Evolutionary conservation across 1,140 invertebrate genomes (phyloP).

Genomic region (Macrobrachium nipponense): DNA sequence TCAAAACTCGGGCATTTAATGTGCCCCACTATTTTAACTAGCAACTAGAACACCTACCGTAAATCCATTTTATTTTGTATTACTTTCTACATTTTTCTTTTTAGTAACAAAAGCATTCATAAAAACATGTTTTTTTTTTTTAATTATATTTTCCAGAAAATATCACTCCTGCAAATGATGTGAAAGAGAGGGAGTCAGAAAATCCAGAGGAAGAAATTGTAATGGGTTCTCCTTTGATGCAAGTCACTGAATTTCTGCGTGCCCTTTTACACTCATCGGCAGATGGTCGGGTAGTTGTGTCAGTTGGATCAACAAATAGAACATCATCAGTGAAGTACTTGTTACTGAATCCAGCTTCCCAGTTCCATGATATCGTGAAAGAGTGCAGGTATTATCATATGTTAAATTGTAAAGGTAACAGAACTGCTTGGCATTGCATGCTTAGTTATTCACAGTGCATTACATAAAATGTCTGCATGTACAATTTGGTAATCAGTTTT

Average conservation of each 20-base stretch:
- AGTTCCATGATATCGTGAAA: slow-evolving; percentile 74
- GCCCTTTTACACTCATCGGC: slow-evolving; percentile 70
- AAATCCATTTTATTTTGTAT: too few relatives aligned
- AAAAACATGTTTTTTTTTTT: too few relatives aligned
- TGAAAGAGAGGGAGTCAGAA: slow-evolving; percentile 66
- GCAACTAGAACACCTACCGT: too few relatives aligned
- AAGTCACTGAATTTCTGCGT: slow-evolving; percentile 77
- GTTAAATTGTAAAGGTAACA: too few relatives aligned
- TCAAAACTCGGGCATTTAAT: too few relatives aligned
- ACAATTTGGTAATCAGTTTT: too few relatives aligned
- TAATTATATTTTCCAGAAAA: neutral
- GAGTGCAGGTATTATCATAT: slow-evolving; percentile 55
- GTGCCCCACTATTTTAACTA: too few relatives aligned
- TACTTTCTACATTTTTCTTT: too few relatives aligned
- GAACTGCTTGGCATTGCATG: too few relatives aligned
- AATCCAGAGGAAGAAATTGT: slow-evolving; percentile 31
- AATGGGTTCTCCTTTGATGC: slow-evolving; percentile 72
- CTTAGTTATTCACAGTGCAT: too few relatives aligned
- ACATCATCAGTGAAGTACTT: slow-evolving; percentile 80
- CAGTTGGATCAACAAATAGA: neutral
- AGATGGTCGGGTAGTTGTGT: slow-evolving; percentile 39
- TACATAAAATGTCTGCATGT: too few relatives aligned
- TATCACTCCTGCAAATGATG: neutral
- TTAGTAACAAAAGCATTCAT: too few relatives aligned
- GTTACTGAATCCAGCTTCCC: slow-evolving; percentile 88